Conservation (phyloP, 2,797 vertebrate genomes). For the Botia almorhae region DNA sequence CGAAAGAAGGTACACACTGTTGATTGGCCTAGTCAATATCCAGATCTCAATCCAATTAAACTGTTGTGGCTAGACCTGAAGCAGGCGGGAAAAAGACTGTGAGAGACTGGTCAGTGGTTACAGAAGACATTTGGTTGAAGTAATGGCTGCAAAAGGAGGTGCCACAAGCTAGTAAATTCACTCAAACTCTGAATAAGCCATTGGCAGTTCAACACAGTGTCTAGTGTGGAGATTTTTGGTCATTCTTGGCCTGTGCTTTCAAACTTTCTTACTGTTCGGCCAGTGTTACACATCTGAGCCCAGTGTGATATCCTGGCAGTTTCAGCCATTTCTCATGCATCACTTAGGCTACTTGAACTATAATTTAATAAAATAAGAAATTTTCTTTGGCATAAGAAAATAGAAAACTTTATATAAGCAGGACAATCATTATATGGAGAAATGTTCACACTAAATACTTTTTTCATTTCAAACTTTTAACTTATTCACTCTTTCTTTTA, state of each 20-base stretch:
- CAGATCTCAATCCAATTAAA: no score
- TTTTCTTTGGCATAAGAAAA: not conserved
- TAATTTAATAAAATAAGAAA: not conserved
- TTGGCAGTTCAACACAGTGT: constrained; percentile 27
- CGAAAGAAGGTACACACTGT: no score
- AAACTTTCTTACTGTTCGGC: constrained; percentile 30
- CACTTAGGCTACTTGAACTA: not conserved
- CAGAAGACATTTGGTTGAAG: no score
- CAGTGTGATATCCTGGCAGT: not conserved
- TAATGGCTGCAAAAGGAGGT: no score
- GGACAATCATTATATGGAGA: not conserved
- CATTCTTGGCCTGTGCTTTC: constrained; percentile 28
- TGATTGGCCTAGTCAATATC: no score
- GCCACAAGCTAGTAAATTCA: not conserved
- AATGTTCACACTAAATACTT: not conserved
- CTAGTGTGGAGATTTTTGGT: constrained; percentile 29
- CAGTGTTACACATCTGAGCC: not conserved
- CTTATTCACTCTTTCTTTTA: not conserved
- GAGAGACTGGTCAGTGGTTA: no score
- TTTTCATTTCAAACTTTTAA: not conserved
- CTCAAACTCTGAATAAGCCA: constrained; percentile 7
- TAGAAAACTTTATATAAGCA: not conserved
- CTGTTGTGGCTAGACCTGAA: no score
- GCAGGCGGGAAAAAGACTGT: no score
- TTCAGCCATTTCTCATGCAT: constrained; percentile 5